phyloP scores from a whole-genome alignment of 2,797 vertebrate genomes.

The Argyrosomus regius region DNA sequence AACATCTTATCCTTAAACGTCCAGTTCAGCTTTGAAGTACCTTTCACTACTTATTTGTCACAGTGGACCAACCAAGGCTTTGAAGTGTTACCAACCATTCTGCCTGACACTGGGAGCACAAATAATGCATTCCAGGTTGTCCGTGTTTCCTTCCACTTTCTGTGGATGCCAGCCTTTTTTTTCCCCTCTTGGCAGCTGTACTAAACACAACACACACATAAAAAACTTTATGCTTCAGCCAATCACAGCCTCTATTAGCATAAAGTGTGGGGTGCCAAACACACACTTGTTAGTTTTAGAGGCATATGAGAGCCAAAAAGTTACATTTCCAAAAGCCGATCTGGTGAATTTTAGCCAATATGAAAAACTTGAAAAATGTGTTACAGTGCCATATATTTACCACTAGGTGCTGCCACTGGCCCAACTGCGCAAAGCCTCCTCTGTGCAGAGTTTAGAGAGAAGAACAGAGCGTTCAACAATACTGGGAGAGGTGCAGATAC shows the following conservation, averaged over 20 bases:
- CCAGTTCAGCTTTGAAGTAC: slow-evolving; percentile 35
- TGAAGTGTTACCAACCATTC: slow-evolving; percentile 33
- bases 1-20: slow-evolving; percentile 27
- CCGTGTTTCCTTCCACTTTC: slow-evolving; percentile 19
- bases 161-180: slow-evolving; percentile 17
- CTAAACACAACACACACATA: slow-evolving; percentile 11
- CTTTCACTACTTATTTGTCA: slow-evolving; percentile 40
- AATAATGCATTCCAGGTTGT: slow-evolving; percentile 38
- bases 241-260: slow-evolving; percentile 27
- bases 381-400: slow-evolving; percentile 65
- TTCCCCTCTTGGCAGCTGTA: slow-evolving; percentile 28
- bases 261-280: slow-evolving; percentile 22
- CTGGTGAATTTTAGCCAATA: slow-evolving; percentile 31
- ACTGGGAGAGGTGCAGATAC: slow-evolving; percentile 82
- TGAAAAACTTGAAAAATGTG: slow-evolving; percentile 14
- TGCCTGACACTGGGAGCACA: slow-evolving; percentile 28
- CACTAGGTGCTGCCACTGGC: slow-evolving; percentile 92
- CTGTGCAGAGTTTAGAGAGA: slow-evolving; percentile 91
- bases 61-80: slow-evolving; percentile 30
- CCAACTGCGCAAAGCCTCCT: slow-evolving; percentile 90
- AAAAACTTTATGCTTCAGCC: slow-evolving; percentile 28
- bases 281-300: slow-evolving; percentile 15
- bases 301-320: background rate
- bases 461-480: slow-evolving; percentile 89
- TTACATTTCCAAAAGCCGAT: slow-evolving; percentile 6